Evolutionary conservation across 2,113 vertebrate genomes (phyloP).

Genomic region (Platanista minor): DNA sequence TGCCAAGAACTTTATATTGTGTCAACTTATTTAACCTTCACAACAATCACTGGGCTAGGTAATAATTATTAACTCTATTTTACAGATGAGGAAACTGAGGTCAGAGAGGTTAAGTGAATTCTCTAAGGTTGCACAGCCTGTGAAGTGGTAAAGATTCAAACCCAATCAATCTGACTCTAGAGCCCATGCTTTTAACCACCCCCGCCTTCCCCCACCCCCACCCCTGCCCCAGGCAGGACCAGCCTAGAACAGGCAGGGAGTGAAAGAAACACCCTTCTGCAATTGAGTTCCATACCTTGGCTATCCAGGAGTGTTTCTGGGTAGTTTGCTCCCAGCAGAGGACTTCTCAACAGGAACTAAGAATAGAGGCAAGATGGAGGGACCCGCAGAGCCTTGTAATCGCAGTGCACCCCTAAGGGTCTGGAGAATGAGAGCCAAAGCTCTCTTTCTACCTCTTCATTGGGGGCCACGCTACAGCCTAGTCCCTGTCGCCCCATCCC

Average conservation of each 20-base stretch:
- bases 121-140: neutral
- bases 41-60: neutral
- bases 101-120: neutral
- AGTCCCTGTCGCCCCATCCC: neutral
- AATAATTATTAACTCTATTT: slow-evolving; percentile 27
- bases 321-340: neutral
- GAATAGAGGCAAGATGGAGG: neutral
- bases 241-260: neutral
- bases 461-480: neutral
- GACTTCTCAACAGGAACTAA: neutral
- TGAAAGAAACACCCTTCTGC: neutral
- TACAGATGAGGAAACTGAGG: slow-evolving; percentile 28
- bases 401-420: neutral
- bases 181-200: neutral
- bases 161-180: neutral
- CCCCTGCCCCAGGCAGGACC: too few relatives aligned
- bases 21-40: neutral
- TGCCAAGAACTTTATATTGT: neutral
- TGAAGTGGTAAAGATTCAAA: neutral
- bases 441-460: neutral
- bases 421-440: neutral
- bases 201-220: too few relatives aligned
- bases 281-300: neutral
- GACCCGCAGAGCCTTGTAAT: neutral
- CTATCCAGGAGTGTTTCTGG: neutral